Evolutionary conservation across 2,888 invertebrate species (phyloP).

Genomic region (Aplocera efformata): DNA sequence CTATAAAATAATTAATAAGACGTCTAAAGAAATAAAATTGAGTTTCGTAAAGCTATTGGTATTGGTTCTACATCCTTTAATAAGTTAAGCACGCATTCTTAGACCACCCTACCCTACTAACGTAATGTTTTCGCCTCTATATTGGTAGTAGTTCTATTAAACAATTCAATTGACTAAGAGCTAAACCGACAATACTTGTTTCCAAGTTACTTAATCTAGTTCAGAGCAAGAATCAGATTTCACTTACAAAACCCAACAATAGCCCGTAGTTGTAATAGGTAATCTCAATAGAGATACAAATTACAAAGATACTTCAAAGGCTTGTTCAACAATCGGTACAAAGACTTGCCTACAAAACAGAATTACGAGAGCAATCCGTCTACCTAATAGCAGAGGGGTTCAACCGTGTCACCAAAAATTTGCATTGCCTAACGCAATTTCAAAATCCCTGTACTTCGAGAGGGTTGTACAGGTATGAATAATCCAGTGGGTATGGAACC

Average conservation of each 20-base stretch:
- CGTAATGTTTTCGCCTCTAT: no score
- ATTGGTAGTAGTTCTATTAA: no score
- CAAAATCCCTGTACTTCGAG: conserved; percentile 38
- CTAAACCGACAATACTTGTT: conserved; percentile 3
- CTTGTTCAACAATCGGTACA: conserved; percentile 49
- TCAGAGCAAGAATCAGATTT: conserved; percentile 35
- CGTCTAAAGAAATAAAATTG: no score
- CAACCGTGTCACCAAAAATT: conserved; percentile 72
- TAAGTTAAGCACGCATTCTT: no score
- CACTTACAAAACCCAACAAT: conserved; percentile 48
- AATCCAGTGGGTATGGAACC: conserved; percentile 39
- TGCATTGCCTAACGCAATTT: conserved; percentile 54
- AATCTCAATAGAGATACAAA: conserved; percentile 54
- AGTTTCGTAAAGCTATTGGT: no score
- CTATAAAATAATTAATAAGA: no score
- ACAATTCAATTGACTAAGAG: background rate
- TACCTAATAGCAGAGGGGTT: conserved; percentile 65
- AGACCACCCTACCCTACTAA: no score
- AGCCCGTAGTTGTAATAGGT: conserved; percentile 33
- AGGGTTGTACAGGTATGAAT: conserved; percentile 40
- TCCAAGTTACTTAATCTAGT: conserved; percentile 21
- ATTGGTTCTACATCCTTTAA: no score
- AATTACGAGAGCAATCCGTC: conserved; percentile 74
- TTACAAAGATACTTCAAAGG: conserved; percentile 60
- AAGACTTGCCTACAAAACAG: conserved; percentile 75